Percentiles rank a stretch among this genome's conserved stretches.
Conservation (phyloP, 2,797 vertebrate genomes). For the Cynopterus sphinx region DNA sequence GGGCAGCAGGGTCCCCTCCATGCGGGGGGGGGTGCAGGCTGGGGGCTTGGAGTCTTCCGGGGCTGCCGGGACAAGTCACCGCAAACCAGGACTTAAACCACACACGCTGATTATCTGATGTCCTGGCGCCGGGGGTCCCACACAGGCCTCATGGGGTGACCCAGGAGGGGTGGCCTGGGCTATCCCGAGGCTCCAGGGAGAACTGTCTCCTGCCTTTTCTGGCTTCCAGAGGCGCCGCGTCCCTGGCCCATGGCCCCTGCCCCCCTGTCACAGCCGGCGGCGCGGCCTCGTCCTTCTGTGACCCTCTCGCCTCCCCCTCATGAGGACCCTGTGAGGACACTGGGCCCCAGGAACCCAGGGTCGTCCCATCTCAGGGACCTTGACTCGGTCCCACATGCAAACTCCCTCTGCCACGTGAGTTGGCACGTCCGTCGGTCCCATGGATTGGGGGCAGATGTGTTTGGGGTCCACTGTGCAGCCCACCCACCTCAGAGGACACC, state of each 20-base stretch:
- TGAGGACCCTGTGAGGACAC: no score
- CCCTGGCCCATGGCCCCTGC: background rate
- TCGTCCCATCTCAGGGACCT: no score
- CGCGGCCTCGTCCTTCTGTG: no score
- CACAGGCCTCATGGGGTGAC: background rate
- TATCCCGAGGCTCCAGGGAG: background rate
- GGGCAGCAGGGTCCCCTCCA: background rate
- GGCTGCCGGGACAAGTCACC: background rate
- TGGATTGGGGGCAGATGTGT: background rate
- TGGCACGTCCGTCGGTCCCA: background rate
- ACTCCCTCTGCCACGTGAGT: background rate
- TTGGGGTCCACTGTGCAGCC: background rate
- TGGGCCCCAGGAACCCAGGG: no score
- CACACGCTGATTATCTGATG: background rate
- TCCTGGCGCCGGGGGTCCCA: background rate
- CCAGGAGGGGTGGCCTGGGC: background rate
- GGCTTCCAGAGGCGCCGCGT: background rate
- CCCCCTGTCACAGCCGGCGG: background rate
- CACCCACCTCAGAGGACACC: background rate
- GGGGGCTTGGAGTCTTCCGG: background rate
- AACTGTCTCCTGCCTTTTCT: fast-evolving
- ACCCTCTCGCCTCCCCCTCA: background rate
- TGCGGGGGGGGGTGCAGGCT: background rate
- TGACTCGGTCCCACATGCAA: background rate
- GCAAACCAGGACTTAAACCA: background rate